Evolutionary conservation across 2,797 vertebrate genomes (phyloP).

Genomic region (Macroramphosus scolopax): DNA sequence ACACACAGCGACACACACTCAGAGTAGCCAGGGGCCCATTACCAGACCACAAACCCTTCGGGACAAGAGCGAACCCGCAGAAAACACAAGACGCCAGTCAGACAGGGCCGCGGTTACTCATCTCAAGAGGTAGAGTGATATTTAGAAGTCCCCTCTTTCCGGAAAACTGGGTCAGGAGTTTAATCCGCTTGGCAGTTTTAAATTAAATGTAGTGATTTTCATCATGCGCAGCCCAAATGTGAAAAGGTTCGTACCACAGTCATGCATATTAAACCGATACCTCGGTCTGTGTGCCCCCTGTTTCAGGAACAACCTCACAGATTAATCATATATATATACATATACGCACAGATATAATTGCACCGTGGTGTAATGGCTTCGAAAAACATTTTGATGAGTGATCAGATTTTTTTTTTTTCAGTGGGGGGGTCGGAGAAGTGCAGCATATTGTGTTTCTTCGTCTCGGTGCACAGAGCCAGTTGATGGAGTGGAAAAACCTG

Average conservation of each 20-base stretch:
- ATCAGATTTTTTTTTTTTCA: conserved; percentile 58
- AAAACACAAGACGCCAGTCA: conserved; percentile 26
- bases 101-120: conserved; percentile 34
- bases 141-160: conserved; percentile 8
- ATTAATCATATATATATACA: conserved; percentile 61
- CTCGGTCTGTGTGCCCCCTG: no score
- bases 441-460: conserved; percentile 61
- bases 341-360: conserved; percentile 57
- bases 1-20: conserved; percentile 33
- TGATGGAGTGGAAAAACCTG: conserved; percentile 51
- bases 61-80: no score
- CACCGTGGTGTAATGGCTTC: conserved; percentile 55
- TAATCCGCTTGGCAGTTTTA: conserved; percentile 26
- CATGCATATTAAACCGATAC: conserved; percentile 32
- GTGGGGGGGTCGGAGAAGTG: conserved; percentile 12
- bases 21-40: conserved; percentile 52
- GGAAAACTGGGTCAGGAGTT: conserved; percentile 26
- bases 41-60: conserved; percentile 48
- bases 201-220: conserved; percentile 32
- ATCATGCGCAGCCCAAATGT: conserved; percentile 9
- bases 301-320: conserved; percentile 37
- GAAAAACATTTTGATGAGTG: conserved; percentile 64
- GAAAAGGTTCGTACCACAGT: conserved; percentile 32
- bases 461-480: conserved; percentile 45
- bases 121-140: conserved; percentile 37